A percentile compares a stretch with the other conserved stretches of the same genome.
Conservation (phyloP, 2,113 vertebrate genomes). For the Greenwoodochromis staneri region DNA sequence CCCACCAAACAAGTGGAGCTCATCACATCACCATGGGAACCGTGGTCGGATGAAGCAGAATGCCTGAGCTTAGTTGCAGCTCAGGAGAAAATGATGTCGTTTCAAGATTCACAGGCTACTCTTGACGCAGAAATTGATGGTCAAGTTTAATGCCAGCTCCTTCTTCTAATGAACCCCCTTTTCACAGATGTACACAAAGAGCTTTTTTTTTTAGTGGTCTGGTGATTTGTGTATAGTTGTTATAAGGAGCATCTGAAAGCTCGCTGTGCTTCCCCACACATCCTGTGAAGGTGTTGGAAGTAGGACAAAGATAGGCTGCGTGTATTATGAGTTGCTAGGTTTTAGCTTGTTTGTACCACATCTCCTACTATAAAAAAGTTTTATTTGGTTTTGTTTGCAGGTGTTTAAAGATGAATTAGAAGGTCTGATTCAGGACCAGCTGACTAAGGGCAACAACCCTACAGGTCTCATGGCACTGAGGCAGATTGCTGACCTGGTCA, state of each 20-base stretch:
- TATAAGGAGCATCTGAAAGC: constrained; percentile 7
- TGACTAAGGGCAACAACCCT: constrained; percentile 90
- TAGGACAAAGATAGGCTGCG: neutral
- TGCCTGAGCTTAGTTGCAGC: constrained; percentile 36
- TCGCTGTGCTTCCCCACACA: neutral
- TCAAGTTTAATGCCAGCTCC: constrained; percentile 13
- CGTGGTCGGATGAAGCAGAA: constrained; percentile 53
- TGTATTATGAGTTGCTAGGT: neutral
- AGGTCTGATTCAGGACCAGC: constrained; percentile 91
- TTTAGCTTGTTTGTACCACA: neutral
- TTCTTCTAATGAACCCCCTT: neutral
- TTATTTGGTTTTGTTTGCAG: constrained; percentile 65
- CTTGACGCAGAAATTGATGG: constrained; percentile 30
- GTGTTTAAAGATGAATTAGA: constrained; percentile 96
- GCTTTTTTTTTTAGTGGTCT: neutral
- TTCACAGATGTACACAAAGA: constrained; percentile 32
- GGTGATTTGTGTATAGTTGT: constrained; percentile 50
- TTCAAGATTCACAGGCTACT: constrained; percentile 33
- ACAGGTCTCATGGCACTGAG: constrained; percentile 85
- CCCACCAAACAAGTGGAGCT: constrained; percentile 63
- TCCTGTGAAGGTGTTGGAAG: constrained; percentile 3
- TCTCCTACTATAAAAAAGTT: neutral
- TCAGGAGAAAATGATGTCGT: constrained; percentile 5
- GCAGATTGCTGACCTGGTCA: constrained; percentile 92
- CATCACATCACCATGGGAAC: constrained; percentile 70